Evolutionary conservation across 2,888 invertebrate genomes (phyloP).

Genomic region (Synergus gifuensis): DNA sequence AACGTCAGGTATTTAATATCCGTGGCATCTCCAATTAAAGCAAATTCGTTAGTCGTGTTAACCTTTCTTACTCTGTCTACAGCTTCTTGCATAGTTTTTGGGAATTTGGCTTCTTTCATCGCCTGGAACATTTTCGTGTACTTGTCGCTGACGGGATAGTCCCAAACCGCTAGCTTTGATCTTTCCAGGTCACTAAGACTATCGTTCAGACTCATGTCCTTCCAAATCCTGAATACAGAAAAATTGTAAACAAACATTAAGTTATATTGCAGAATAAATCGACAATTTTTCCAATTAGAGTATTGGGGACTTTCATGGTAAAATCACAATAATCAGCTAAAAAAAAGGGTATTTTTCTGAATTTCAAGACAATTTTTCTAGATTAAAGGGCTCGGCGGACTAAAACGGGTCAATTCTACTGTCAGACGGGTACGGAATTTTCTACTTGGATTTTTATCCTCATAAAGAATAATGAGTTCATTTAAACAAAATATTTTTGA

Average conservation of each 20-base stretch:
- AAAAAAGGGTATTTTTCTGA: no score
- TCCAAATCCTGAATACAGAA: conserved; percentile 89
- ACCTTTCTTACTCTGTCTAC: conserved; percentile 85
- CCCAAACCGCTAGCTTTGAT: conserved; percentile 98
- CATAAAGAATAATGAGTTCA: background rate
- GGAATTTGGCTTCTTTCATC: conserved; percentile 91
- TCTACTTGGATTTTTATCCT: no score
- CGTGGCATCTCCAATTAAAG: conserved; percentile 96
- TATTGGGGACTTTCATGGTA: no score
- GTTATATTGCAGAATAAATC: background rate
- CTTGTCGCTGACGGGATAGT: conserved; percentile 98
- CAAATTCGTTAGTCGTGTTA: conserved; percentile 91
- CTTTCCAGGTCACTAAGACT: conserved; percentile 93
- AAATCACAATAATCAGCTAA: no score
- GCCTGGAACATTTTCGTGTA: conserved; percentile 99
- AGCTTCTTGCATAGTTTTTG: conserved; percentile 88
- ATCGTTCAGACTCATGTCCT: conserved; percentile 97
- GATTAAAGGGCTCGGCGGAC: no score
- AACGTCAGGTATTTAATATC: conserved; percentile 90
- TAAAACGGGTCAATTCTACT: no score
- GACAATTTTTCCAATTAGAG: no score
- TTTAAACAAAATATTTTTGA: background rate
- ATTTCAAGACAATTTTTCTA: no score
- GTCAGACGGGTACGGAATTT: no score
- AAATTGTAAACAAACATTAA: background rate